These are phyloP conservation scores for Napeogenes inachia DNA, from an alignment of 2,888 invertebrate species.

Conservation along the genomic window DNA sequence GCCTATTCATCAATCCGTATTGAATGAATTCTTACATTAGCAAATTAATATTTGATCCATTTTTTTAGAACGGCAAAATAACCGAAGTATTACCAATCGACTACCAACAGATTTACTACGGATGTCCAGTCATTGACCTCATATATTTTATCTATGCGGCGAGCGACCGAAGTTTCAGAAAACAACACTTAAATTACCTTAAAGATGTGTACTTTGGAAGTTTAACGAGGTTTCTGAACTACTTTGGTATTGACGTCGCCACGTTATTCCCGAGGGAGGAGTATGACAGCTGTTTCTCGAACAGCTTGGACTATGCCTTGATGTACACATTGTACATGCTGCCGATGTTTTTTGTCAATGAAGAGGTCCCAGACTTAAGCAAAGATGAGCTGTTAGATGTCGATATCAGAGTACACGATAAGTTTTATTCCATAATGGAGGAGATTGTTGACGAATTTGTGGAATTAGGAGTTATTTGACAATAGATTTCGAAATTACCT, in stretches of 20 bases:
- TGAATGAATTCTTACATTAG: neutral
- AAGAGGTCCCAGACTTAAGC: constrained; percentile 36
- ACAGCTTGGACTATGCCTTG: constrained; percentile 42
- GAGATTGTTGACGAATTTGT: constrained; percentile 43
- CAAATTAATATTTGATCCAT: neutral
- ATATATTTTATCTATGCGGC: constrained; percentile 39
- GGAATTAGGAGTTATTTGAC: constrained; percentile 33
- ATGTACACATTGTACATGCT: constrained; percentile 36
- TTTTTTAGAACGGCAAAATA: constrained; percentile 41
- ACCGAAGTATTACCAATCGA: constrained; percentile 42
- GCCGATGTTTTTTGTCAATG: constrained; percentile 39
- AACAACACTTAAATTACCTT: constrained; percentile 37
- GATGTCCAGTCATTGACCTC: constrained; percentile 39
- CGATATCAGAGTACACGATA: constrained; percentile 33
- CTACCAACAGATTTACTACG: constrained; percentile 40
- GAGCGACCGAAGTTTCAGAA: constrained; percentile 39
- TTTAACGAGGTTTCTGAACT: constrained; percentile 36
- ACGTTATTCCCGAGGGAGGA: constrained; percentile 37
- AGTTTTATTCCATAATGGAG: constrained; percentile 34
- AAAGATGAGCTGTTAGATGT: constrained; percentile 34
- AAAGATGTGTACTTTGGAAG: constrained; percentile 43
- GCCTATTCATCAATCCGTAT: neutral
- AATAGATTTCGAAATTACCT: neutral
- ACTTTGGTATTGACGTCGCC: constrained; percentile 40
- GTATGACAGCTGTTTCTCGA: constrained; percentile 41